Base-by-base conservation (phyloP, 2,888 invertebrate species). In the Ochlodes sylvanus region DNA sequence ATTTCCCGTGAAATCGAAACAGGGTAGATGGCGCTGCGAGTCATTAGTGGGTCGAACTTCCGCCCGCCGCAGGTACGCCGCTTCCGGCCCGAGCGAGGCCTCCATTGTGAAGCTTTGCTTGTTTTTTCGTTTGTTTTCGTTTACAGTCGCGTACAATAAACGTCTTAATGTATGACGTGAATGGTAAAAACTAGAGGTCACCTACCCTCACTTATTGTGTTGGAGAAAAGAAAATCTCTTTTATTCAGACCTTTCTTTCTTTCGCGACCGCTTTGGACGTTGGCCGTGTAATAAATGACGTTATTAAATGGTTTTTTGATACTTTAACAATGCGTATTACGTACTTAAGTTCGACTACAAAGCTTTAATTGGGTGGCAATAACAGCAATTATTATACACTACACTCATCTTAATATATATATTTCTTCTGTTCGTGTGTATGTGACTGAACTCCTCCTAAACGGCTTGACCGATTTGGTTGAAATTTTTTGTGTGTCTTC, bases 1-100 rank as follows among this genome's bases (percentile, higher is more conserved):
- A 61, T 68, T 63, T 50, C 34, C 60, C 62, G 47, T 44, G 50
- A 68, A 68, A 68, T 68, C 68, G 62, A 62, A 68, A 62, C 58
- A 56, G 60, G 75, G 76, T 82, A 85, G 86, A 81, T 82, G 84
- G 81, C 83, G 81, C 80, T 80, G 70, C 69, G 63, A 76, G 75
- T 84, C 85, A 85, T 87, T 86, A 86, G 84, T 79, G 82, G 81
- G 81, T 78, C 80, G 80, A 81, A 79, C 80, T 78, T 82, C 84
- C 82, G 79, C 65, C n/a, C 78, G 84, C 86, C 80, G 72, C 69
- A 64, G 71, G 71, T 69, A 66, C 69, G 67, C 58, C 47, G 41
- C 69, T 70, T 70, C 70, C 72, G 72, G 69, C 50, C 50, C 64
- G 70, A 63, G 72, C 69, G 65, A 70, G 42, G 60, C 67, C 50